Percentiles rank a stretch among this genome's conserved stretches.
These are phyloP conservation scores for Ophiothrix spiculata DNA, from an alignment of 35 echinoderm and acorn worm genomes.

Conservation along the genomic window DNA sequence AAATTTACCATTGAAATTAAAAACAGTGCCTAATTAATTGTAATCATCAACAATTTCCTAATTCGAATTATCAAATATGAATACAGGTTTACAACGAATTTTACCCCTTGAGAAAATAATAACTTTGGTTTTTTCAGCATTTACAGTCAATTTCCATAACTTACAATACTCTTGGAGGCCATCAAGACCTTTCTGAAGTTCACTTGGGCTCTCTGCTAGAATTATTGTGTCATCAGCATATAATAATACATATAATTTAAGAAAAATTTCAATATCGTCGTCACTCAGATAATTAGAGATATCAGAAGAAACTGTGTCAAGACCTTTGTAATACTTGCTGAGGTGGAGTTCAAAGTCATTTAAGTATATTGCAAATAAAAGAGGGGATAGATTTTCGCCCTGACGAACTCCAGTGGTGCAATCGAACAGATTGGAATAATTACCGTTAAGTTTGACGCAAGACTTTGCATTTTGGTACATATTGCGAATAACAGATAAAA, in stretches of 20 bases:
- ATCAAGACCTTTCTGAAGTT: background rate
- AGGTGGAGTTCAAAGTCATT: background rate
- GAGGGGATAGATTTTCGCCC: background rate
- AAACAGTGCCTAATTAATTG: background rate
- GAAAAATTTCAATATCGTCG: background rate
- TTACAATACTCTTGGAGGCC: background rate
- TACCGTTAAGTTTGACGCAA: background rate
- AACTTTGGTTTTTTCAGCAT: conserved; percentile 6
- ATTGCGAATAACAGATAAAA: background rate
- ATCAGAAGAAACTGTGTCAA: background rate
- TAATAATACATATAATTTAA: background rate
- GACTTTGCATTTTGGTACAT: background rate
- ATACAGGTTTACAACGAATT: background rate
- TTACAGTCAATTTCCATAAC: conserved; percentile 1
- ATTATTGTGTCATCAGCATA: background rate
- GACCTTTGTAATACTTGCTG: background rate
- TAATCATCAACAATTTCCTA: background rate
- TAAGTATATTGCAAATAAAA: background rate
- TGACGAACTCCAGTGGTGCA: background rate
- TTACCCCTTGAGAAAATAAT: background rate
- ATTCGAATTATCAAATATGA: background rate
- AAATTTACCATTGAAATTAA: background rate
- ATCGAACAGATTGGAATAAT: background rate
- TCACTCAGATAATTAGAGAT: background rate
- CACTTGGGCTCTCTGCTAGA: background rate